phyloP scores from a whole-genome alignment of 2,888 invertebrate genomes.

The Platycheirus albimanus region DNA sequence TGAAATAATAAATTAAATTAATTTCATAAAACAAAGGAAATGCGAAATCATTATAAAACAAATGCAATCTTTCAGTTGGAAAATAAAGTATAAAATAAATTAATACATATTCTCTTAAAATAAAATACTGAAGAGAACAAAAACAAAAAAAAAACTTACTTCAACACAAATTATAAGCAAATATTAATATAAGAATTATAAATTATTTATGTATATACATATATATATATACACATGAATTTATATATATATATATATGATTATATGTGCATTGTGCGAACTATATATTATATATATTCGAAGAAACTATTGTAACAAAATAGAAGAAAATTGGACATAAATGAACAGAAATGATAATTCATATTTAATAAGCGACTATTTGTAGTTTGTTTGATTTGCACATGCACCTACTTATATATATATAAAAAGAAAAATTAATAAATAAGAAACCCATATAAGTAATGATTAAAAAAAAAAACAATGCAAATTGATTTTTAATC shows the following conservation, averaged over 20 bases:
- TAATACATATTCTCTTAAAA: slow-evolving; percentile 18
- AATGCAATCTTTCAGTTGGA: neutral
- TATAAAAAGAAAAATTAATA: slow-evolving; percentile 53
- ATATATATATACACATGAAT: slow-evolving; percentile 4
- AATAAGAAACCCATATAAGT: slow-evolving; percentile 38
- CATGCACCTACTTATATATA: slow-evolving; percentile 76
- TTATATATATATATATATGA: slow-evolving; percentile 39
- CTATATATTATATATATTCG: slow-evolving; percentile 67
- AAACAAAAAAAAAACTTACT: slow-evolving; percentile 16
- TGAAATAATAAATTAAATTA: slow-evolving; percentile 8
- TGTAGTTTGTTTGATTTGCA: slow-evolving; percentile 77
- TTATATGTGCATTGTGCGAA: slow-evolving; percentile 54
- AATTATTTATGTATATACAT: slow-evolving; percentile 23
- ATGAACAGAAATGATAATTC: slow-evolving; percentile 50
- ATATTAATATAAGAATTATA: slow-evolving; percentile 54
- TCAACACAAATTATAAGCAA: slow-evolving; percentile 53
- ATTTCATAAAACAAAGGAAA: neutral
- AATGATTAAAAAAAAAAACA: slow-evolving; percentile 11
- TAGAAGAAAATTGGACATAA: slow-evolving; percentile 16
- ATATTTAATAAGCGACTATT: slow-evolving; percentile 74
- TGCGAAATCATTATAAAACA: slow-evolving; percentile 1
- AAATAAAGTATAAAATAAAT: slow-evolving; percentile 23
- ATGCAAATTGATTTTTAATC: too few relatives aligned
- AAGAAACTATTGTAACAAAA: slow-evolving; percentile 44
- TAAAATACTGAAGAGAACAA: slow-evolving; percentile 10